Conservation (phyloP, 2,113 vertebrate genomes). For the Asarcornis scutulata region DNA sequence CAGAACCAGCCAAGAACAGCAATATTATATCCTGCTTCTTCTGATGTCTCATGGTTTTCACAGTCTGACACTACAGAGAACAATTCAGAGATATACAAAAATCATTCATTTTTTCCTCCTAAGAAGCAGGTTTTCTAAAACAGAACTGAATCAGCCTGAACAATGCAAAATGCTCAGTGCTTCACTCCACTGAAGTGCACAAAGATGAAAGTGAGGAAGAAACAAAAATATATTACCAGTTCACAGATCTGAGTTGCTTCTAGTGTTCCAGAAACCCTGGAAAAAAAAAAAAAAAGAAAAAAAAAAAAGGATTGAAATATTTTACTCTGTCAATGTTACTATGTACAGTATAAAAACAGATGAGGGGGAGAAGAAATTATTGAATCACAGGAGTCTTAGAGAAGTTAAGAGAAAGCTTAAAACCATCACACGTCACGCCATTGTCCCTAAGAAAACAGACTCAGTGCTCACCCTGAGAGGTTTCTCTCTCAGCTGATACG, state of each 20-base stretch:
- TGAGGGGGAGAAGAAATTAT: not conserved
- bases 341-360: not conserved
- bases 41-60: conserved; percentile 14
- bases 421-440: not conserved
- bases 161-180: not conserved
- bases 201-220: not conserved
- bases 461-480: accelerated
- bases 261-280: conserved; percentile 81
- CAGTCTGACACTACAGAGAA: not conserved
- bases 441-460: not conserved
- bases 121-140: not conserved
- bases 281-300: conserved; percentile 40
- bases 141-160: not conserved
- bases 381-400: not conserved
- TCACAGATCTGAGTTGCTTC: conserved; percentile 84
- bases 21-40: not conserved
- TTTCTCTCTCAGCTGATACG: not conserved
- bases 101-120: not conserved
- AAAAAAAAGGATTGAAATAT: not conserved
- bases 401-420: not conserved
- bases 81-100: not conserved
- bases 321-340: not conserved
- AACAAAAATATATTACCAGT: conserved; percentile 81
- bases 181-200: not conserved
- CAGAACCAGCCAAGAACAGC: not conserved